A percentile compares a stretch with the other conserved stretches of the same genome.
phyloP scores from a whole-genome alignment of 2,113 vertebrate genomes.

The Micronycteris hirsuta region DNA sequence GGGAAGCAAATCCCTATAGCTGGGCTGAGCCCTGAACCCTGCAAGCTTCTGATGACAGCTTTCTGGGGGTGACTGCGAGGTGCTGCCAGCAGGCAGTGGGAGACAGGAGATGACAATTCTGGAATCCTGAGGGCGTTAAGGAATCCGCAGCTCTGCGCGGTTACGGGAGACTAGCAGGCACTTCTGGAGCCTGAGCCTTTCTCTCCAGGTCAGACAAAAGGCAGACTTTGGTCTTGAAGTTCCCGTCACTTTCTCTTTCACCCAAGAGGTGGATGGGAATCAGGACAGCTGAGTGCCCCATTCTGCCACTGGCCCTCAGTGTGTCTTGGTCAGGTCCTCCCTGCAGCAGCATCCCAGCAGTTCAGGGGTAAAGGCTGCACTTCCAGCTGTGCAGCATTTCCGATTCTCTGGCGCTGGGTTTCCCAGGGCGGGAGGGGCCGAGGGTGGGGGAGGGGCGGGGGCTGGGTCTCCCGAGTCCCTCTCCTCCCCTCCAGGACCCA shows the following conservation, averaged over 20 bases:
- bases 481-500: slow-evolving; percentile 73
- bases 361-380: background rate
- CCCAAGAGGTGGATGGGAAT: background rate
- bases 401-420: background rate
- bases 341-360: background rate
- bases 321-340: too few species aligned
- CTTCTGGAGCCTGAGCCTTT: background rate
- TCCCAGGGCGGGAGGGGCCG: too few species aligned
- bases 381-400: background rate
- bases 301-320: background rate
- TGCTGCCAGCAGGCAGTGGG: background rate
- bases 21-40: background rate
- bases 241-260: background rate
- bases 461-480: background rate
- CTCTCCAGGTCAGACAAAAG: background rate
- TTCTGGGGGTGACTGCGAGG: background rate
- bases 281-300: background rate
- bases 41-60: background rate
- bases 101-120: background rate
- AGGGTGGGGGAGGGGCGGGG: too few species aligned
- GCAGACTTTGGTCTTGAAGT: background rate
- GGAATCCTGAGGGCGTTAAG: background rate
- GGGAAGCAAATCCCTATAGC: background rate
- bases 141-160: background rate
- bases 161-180: background rate